Conservation (phyloP, 2,113 vertebrate species). For the Zeus faber region DNA sequence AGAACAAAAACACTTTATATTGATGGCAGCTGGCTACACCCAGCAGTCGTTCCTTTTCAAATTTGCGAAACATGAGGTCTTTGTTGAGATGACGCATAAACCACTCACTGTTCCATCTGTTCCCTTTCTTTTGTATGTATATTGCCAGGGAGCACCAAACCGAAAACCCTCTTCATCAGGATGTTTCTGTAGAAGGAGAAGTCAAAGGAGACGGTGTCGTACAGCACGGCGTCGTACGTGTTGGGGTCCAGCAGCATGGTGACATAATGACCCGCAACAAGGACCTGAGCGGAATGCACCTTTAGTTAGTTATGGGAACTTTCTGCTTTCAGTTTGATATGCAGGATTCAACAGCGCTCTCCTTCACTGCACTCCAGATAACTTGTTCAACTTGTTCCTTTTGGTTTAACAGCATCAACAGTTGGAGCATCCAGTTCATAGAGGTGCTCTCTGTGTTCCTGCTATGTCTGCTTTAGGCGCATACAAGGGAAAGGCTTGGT, state of each 20-base stretch:
- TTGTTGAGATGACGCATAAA: too few species aligned
- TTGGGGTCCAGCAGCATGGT: conserved; percentile 84
- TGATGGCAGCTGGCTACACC: neutral
- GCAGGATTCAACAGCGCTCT: too few species aligned
- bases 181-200: conserved; percentile 59
- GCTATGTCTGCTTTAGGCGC: too few species aligned
- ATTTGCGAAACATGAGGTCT: neutral
- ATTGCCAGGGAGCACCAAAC: conserved; percentile 67
- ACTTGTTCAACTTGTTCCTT: neutral
- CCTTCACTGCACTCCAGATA: too few species aligned
- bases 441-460: too few species aligned
- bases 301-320: neutral
- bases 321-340: too few species aligned
- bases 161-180: conserved; percentile 79
- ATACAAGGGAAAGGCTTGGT: too few species aligned
- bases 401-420: too few species aligned
- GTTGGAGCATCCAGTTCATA: too few species aligned
- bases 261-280: conserved; percentile 77
- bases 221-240: conserved; percentile 76
- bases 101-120: conserved; percentile 77
- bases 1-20: neutral
- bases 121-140: conserved; percentile 63
- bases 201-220: conserved; percentile 71
- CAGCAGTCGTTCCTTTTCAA: neutral
- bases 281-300: conserved; percentile 62